These are phyloP conservation scores for Kryphioiulus occultus DNA, from an alignment of 2,888 invertebrate genomes.

Conservation along the genomic window DNA sequence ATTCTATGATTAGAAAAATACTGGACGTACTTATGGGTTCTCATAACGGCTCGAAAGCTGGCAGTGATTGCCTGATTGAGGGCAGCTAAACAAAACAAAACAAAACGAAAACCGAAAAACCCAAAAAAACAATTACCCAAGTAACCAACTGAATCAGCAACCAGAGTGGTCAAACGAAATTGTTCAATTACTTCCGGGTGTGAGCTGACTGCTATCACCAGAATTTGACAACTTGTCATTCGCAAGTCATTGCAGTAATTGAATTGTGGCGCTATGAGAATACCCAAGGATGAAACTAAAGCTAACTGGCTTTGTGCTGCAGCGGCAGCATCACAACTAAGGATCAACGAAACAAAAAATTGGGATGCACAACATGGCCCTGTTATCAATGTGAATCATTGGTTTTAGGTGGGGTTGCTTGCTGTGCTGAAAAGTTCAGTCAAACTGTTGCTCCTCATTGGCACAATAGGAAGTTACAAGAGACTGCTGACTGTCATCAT, in stretches of 20 bases:
- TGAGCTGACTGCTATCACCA: neutral
- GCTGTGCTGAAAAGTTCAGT: neutral
- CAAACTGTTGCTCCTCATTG: too few species aligned
- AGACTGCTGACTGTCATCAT: too few species aligned
- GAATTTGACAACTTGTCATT: neutral
- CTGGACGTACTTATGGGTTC: too few species aligned
- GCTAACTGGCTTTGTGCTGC: neutral
- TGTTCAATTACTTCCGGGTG: neutral
- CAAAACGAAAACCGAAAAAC: too few species aligned
- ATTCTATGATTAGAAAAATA: too few species aligned
- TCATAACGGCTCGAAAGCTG: too few species aligned
- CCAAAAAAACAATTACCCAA: too few species aligned
- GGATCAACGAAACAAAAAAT: neutral
- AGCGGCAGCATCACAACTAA: neutral
- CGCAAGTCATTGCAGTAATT: neutral
- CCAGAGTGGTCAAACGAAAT: neutral
- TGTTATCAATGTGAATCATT: too few species aligned
- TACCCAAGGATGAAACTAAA: neutral
- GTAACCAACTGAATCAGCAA: too few species aligned
- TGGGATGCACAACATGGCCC: neutral
- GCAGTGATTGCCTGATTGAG: too few species aligned
- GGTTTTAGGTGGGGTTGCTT: neutral
- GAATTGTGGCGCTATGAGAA: neutral
- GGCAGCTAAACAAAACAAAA: too few species aligned
- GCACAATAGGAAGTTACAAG: too few species aligned